Base-by-base conservation (phyloP, 2,888 invertebrate genomes). In the Eupeodes luniger region DNA sequence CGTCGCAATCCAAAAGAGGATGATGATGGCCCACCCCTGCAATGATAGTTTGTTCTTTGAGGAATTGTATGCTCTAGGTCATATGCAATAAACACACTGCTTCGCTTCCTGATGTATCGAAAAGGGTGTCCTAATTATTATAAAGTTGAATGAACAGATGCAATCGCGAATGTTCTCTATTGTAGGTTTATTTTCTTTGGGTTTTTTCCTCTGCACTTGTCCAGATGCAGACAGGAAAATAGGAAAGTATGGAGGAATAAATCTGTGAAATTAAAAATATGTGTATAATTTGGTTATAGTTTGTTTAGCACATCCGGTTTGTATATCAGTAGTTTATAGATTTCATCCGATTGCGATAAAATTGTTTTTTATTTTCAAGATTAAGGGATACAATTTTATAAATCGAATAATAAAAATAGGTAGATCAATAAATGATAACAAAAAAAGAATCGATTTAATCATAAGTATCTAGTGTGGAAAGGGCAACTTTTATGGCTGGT, bases 131-230 rank as follows among this genome's bases (percentile, higher is more conserved):
- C 88, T 78, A 85, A 85, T 88, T 85, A 85, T 81, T 81, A 49
- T 62, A 44, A 70, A 57, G 78, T 62, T 77, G 84, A 74, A 74
- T 69, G 88, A 88, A 88, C 88, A 88, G 88, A 88, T 85, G 88
- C 88, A 85, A 84, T 85, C 70, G 77, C 47, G 0, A 16, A 34
- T 9, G 47, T 5, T 69, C 11, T 69, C 34, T 72, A 44, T 67
- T 76, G 57, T 59, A 49, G 36, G 19, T 19, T 70, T 1, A 27
- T 69, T 77, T 76, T 27, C 27, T 75, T 36, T 51, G 64, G 62
- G 57, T 51, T 77, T 67, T 62, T 81, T n/a, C 49, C 27, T 27
- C 27, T 27, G 55, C 85, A 85, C 88, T 88, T 88, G 88, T 88
- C 85, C 88, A 88, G 88, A 88, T 88, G 88, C 69, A 84, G 14